phyloP scores from a whole-genome alignment of 2,888 invertebrate genomes.

The Unio delphinus region DNA sequence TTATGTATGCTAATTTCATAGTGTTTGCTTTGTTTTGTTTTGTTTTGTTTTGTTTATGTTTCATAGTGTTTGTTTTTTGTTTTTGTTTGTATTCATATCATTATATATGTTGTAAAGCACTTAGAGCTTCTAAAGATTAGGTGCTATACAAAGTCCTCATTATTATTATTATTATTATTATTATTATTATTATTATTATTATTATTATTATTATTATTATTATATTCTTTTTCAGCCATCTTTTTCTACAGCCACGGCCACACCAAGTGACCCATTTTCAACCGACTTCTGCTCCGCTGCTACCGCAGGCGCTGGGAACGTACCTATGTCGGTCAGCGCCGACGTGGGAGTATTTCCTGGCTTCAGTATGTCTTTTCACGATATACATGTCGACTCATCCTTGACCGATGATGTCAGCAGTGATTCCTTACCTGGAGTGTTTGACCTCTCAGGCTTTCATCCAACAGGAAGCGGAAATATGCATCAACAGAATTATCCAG shows the following conservation, averaged over 20 bases:
- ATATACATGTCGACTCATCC: conserved; percentile 32
- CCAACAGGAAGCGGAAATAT: conserved; percentile 27
- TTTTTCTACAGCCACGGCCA: conserved; percentile 37
- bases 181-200: too few species aligned
- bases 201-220: too few species aligned
- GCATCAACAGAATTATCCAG: conserved; percentile 43
- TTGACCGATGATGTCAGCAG: conserved; percentile 27
- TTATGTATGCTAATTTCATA: too few species aligned
- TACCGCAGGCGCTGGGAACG: conserved; percentile 34
- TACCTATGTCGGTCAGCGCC: conserved; percentile 39
- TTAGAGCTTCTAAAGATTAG: too few species aligned
- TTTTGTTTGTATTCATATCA: too few species aligned
- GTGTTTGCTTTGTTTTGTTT: too few species aligned
- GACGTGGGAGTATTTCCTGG: conserved; percentile 79
- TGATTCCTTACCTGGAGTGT: conserved; percentile 39
- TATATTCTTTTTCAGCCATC: conserved; percentile 17
- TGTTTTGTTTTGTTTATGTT: too few species aligned
- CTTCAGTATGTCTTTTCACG: conserved; percentile 75
- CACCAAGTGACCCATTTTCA: conserved; percentile 32
- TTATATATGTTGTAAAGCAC: too few species aligned
- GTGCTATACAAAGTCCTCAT: too few species aligned
- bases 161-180: too few species aligned
- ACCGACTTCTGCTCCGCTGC: conserved; percentile 36
- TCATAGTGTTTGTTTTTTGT: too few species aligned
- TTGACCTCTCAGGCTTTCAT: conserved; percentile 12